Base-by-base conservation (phyloP, 2,113 vertebrate species). In the Grammomys surdaster region DNA sequence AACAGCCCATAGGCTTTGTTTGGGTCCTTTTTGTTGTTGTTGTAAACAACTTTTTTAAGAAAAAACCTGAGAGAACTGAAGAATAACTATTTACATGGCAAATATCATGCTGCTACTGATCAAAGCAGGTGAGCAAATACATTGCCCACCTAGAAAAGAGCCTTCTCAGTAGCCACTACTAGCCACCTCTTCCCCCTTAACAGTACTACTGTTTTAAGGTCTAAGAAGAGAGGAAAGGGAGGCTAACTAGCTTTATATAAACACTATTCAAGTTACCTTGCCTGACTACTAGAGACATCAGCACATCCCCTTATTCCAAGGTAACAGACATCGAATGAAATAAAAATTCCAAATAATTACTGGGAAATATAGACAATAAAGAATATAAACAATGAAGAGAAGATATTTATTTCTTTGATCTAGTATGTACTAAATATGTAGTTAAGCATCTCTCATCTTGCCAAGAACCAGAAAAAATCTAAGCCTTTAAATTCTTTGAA, bases 321-420 rank as follows among this genome's bases (percentile, higher is more conserved):
- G 90, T 77, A 97, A 93, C 19, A 96, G 89, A 97, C 95, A 97
- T 6, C 16, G 14, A 95, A 89, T 54, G 78, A 88, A 88, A 58
- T 40, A n/a, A 51, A 87, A 87, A 87, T 51, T 73, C 43, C 36
- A 95, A 96, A 93, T 65, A 84, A 85, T 72, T 22, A 69, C n/a
- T 86, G 33, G 65, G 58, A 76, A 72, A 48, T 88, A 89, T 0
- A 90, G 54, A 93, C 36, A 85, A 93, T 93, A 89, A 90, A 58
- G 70, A 93, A 93, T 73, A n/a, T 77, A 87, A 97, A 93, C 48
- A 95, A 93, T 54, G 26, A 36, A 78, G 24, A 93, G 72, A 89
- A 33, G 56, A 92, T 94, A 16, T 69, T 87, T 91, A 17, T 73
- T 89, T 93, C 78, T 75, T 75, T 76, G 96, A 81, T 90, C 95